Evolutionary conservation across 2,113 vertebrate species (phyloP).

Genomic region (Atherinomorus stipes): DNA sequence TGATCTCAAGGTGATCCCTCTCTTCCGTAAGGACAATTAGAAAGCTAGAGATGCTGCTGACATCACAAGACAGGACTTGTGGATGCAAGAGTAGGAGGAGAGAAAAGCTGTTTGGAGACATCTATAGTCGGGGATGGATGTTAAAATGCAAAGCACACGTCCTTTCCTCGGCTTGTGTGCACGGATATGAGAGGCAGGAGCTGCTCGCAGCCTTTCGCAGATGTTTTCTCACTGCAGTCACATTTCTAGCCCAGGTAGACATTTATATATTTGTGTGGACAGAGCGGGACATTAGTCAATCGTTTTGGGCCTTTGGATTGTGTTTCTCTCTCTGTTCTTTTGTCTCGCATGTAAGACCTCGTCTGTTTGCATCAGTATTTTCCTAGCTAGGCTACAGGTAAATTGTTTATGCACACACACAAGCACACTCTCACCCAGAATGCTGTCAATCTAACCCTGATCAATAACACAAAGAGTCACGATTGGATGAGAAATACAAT

Average conservation of each 20-base stretch:
- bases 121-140: conserved; percentile 28
- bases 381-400: conserved; percentile 24
- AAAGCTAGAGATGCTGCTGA: conserved; percentile 13
- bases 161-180: conserved; percentile 57
- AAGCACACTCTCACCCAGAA: neutral
- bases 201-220: neutral
- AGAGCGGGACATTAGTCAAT: too few relatives aligned
- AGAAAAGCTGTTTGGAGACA: conserved; percentile 29
- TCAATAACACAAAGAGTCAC: conserved; percentile 13
- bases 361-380: conserved; percentile 6
- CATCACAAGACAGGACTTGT: neutral
- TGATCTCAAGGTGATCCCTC: conserved; percentile 53
- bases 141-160: conserved; percentile 72
- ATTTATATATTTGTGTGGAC: too few relatives aligned
- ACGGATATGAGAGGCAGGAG: conserved; percentile 60
- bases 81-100: conserved; percentile 2
- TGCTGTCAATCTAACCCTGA: conserved; percentile 55
- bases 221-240: too few relatives aligned
- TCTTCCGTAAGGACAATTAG: conserved; percentile 27
- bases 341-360: neutral
- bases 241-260: too few relatives aligned
- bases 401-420: conserved; percentile 17
- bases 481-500: conserved; percentile 17
- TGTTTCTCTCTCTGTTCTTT: too few relatives aligned
- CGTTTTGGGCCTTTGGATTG: too few relatives aligned